A percentile compares a stretch with the other conserved stretches of the same genome.
phyloP scores from a whole-genome alignment of 1,140 invertebrate genomes.

The Diorhabda elongata region DNA sequence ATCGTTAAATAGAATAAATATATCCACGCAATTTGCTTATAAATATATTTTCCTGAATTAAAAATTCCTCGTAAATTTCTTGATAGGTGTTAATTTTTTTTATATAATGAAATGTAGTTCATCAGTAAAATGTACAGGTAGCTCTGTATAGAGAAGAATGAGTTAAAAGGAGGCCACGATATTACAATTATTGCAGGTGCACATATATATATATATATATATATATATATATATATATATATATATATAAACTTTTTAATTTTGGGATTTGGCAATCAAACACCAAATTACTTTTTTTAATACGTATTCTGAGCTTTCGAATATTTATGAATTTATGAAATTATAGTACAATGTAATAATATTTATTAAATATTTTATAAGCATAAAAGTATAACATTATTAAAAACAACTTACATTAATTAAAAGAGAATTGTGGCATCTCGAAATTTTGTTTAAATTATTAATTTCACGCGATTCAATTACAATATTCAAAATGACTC shows the following conservation, averaged over 20 bases:
- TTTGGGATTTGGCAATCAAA: not conserved
- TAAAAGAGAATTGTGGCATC: too few species aligned
- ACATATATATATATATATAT: constrained; percentile 7
- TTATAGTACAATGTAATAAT: too few species aligned
- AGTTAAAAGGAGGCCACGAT: constrained; percentile 18
- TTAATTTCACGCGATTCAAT: too few species aligned
- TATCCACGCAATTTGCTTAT: constrained; percentile 1
- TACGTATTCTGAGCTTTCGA: too few species aligned
- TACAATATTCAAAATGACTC: too few species aligned
- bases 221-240: not conserved
- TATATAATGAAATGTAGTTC: constrained; percentile 17
- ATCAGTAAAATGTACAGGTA: constrained; percentile 7
- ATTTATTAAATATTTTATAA: too few species aligned
- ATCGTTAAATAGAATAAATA: not conserved
- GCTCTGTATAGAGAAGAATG: constrained; percentile 13
- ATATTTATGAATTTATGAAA: too few species aligned
- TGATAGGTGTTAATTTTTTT: not conserved
- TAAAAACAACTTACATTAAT: too few species aligned
- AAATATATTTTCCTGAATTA: not conserved
- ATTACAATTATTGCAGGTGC: constrained; percentile 20
- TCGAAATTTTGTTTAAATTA: too few species aligned
- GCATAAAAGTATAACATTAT: too few species aligned
- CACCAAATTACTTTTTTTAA: too few species aligned
- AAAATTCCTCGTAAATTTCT: not conserved
- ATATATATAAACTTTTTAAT: not conserved